These are phyloP conservation scores for Ictalurus punctatus DNA, from an alignment of 2,113 vertebrate genomes.

Conservation along the genomic window DNA sequence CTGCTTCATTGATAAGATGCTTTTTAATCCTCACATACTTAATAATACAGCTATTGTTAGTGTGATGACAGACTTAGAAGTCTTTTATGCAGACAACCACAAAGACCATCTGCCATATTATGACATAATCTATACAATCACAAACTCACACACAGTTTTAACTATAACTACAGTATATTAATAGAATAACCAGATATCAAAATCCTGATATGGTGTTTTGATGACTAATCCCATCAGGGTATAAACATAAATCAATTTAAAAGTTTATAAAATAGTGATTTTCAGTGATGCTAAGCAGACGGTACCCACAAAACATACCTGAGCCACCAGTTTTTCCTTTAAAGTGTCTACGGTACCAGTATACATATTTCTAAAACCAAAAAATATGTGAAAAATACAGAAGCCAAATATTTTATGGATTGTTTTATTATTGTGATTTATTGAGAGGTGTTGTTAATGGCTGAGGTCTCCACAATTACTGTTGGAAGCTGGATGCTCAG, in stretches of 20 bases:
- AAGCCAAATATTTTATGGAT: not conserved
- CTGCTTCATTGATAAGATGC: conserved; percentile 5
- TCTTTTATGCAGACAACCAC: not conserved
- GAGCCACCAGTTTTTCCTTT: not conserved
- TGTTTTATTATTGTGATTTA: not conserved
- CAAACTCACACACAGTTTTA: not conserved
- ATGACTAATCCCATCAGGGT: not conserved
- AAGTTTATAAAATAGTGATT: not conserved
- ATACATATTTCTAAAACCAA: not conserved
- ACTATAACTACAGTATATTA: not conserved
- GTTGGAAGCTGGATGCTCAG: not conserved
- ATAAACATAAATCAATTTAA: not conserved
- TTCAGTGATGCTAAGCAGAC: not conserved
- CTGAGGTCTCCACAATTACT: not conserved
- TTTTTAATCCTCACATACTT: not conserved
- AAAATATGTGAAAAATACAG: not conserved
- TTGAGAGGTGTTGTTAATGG: not conserved
- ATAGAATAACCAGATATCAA: not conserved
- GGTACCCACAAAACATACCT: not conserved
- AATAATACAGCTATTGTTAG: conserved; percentile 13
- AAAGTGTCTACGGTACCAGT: not conserved
- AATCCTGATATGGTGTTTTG: not conserved
- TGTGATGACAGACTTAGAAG: not conserved
- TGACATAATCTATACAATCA: not conserved
- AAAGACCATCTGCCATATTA: not conserved